phyloP scores from a whole-genome alignment of 2,797 vertebrate species.

The Chelon auratus region DNA sequence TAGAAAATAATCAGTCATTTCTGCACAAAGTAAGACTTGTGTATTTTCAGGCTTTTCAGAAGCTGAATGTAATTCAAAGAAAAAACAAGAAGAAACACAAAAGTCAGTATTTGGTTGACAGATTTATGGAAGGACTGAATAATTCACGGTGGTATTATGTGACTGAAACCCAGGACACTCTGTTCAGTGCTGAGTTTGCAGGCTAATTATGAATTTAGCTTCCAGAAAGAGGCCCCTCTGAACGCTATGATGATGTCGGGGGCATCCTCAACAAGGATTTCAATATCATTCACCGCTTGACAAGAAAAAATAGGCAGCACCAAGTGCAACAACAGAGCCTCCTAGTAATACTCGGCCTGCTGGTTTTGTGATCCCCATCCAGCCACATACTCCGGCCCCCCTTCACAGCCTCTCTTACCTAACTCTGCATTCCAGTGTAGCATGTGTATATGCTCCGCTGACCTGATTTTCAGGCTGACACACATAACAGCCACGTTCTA shows the following conservation, averaged over 20 bases:
- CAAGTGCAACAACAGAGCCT: neutral
- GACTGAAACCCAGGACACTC: too few relatives aligned
- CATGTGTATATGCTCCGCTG: slow-evolving; percentile 72
- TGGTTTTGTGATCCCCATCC: slow-evolving; percentile 42
- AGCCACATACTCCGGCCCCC: slow-evolving; percentile 22
- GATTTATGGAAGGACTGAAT: too few relatives aligned
- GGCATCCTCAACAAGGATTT: too few relatives aligned
- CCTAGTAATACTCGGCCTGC: slow-evolving; percentile 36
- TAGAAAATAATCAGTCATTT: neutral
- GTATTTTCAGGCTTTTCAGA: too few relatives aligned
- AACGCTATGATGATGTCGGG: too few relatives aligned
- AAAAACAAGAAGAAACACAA: too few relatives aligned
- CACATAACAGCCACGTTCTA: slow-evolving; percentile 63
- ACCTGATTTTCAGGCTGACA: slow-evolving; percentile 78
- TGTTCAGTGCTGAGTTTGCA: too few relatives aligned
- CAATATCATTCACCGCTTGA: neutral
- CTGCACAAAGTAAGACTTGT: neutral
- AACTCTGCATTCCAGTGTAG: slow-evolving; percentile 77
- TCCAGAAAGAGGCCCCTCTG: too few relatives aligned
- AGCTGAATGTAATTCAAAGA: too few relatives aligned
- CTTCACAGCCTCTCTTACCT: slow-evolving; percentile 69
- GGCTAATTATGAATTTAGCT: too few relatives aligned
- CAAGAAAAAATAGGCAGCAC: slow-evolving; percentile 16
- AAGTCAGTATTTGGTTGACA: too few relatives aligned
- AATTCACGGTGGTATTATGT: too few relatives aligned